These are phyloP conservation scores for Ptilorrhoa leucosticta DNA, from an alignment of 2,113 vertebrate genomes.

Conservation along the genomic window DNA sequence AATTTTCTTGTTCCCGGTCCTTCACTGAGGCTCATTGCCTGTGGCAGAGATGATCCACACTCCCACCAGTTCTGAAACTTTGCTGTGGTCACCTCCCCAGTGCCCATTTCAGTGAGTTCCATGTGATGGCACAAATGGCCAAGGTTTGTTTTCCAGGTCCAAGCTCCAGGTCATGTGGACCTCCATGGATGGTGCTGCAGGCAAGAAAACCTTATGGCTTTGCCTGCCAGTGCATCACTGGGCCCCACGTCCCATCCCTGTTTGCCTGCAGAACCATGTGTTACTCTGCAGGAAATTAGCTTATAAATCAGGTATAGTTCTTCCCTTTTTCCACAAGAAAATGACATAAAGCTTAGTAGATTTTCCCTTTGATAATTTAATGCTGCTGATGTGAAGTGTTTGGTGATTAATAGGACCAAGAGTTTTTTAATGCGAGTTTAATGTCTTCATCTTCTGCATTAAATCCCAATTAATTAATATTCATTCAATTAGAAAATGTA, in stretches of 20 bases:
- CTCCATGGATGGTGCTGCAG: neutral
- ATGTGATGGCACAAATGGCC: accelerated
- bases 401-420: constrained; percentile 28
- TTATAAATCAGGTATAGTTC: constrained; percentile 20
- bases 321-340: neutral
- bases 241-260: neutral
- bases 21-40: no score
- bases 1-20: neutral
- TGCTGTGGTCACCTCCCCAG: accelerated
- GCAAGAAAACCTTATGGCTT: neutral
- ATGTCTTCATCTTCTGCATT: constrained; percentile 66
- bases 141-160: neutral
- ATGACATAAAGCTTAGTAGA: neutral
- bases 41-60: neutral
- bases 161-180: neutral
- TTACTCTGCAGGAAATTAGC: neutral
- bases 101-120: accelerated
- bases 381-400: constrained; percentile 25
- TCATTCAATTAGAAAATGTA: constrained; percentile 70
- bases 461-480: constrained; percentile 69
- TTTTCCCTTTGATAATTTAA: constrained; percentile 29
- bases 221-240: neutral
- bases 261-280: neutral
- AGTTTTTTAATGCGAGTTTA: constrained; percentile 66
- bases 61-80: neutral